These are phyloP conservation scores for Psix sp. DNA, from an alignment of 1,140 invertebrate species.

Conservation along the genomic window DNA sequence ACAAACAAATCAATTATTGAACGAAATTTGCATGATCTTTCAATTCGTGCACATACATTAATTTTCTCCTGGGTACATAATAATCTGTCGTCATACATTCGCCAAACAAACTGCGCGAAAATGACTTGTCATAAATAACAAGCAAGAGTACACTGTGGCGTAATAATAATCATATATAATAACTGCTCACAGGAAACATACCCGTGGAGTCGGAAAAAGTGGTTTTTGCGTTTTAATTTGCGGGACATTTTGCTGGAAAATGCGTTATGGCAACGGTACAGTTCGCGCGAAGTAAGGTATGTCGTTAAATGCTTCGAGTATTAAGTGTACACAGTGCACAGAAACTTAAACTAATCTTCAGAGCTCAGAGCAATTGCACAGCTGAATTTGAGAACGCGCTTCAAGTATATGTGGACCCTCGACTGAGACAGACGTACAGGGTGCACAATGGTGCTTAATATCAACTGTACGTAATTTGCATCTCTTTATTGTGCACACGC, in stretches of 20 bases:
- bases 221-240: neutral
- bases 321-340: conserved; percentile 40
- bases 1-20: no score
- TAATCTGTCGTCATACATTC: no score
- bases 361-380: conserved; percentile 24
- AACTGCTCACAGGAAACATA: no score
- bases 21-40: no score
- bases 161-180: no score
- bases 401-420: conserved; percentile 27
- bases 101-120: no score
- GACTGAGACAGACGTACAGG: conserved; percentile 41
- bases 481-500: conserved; percentile 41
- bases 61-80: no score
- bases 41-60: no score
- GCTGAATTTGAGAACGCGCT: conserved; percentile 42
- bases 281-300: conserved; percentile 25
- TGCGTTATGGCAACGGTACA: conserved; percentile 29
- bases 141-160: no score
- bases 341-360: conserved; percentile 55
- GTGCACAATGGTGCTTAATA: conserved; percentile 54
- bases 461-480: conserved; percentile 52
- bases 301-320: conserved; percentile 39
- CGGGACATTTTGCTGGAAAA: conserved; percentile 8
- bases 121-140: no score
- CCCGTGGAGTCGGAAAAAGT: neutral